These are phyloP conservation scores for Crematogaster levior DNA, from an alignment of 2,888 invertebrate genomes.

Conservation along the genomic window DNA sequence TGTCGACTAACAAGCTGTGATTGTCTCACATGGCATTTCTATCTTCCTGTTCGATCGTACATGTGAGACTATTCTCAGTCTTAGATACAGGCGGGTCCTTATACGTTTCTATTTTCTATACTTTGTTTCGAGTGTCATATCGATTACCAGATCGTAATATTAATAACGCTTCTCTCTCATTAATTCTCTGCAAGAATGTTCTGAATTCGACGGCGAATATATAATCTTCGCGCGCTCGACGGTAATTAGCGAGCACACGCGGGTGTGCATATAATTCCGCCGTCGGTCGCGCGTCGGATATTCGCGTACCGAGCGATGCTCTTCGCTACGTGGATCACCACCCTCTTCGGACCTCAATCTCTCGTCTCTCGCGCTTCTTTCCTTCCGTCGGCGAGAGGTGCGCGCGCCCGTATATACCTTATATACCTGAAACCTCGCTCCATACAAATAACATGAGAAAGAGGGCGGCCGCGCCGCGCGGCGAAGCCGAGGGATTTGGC, in stretches of 20 bases:
- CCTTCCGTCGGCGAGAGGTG: constrained; percentile 31
- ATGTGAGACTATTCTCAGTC: not conserved
- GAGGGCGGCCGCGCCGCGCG: constrained; percentile 75
- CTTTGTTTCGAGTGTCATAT: no score
- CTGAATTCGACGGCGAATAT: constrained; percentile 64
- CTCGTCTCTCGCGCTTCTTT: constrained; percentile 41
- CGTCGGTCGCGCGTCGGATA: constrained; percentile 35
- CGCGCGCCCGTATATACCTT: not conserved
- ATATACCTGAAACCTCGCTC: constrained; percentile 53
- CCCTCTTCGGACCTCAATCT: constrained; percentile 19
- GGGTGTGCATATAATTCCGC: constrained; percentile 57
- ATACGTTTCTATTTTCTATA: no score
- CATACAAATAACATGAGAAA: constrained; percentile 77
- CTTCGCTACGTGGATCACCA: constrained; percentile 21
- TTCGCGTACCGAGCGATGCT: constrained; percentile 15
- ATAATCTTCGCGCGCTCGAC: constrained; percentile 68
- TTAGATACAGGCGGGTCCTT: not conserved
- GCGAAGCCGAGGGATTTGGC: constrained; percentile 81
- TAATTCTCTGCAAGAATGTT: constrained; percentile 9
- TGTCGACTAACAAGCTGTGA: constrained; percentile 35
- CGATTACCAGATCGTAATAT: not conserved
- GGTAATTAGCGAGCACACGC: constrained; percentile 71
- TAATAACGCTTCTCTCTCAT: constrained; percentile 25
- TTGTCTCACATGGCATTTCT: constrained; percentile 26
- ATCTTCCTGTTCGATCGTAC: constrained; percentile 8